Evolutionary conservation across 2,888 invertebrate genomes (phyloP).

Genomic region (Tipula helvola): DNA sequence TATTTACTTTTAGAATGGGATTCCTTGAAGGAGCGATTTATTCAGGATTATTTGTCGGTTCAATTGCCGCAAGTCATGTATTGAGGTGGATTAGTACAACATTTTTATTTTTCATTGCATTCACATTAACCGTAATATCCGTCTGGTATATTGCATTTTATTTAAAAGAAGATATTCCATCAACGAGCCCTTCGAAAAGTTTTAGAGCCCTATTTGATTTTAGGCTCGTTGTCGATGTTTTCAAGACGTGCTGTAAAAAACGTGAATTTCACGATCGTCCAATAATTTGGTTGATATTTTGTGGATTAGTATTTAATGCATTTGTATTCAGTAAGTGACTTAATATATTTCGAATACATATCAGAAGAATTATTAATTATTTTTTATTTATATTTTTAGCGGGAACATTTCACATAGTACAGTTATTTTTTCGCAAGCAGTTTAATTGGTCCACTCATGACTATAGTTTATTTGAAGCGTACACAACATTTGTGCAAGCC

Average conservation of each 20-base stretch:
- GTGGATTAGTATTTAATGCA: not conserved
- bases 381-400: not conserved
- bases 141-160: not conserved
- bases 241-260: conserved; percentile 9
- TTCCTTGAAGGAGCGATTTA: conserved; percentile 40
- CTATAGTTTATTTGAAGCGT: not conserved
- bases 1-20: conserved; percentile 38
- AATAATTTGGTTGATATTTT: not conserved
- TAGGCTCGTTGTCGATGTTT: not conserved
- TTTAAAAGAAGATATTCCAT: not conserved
- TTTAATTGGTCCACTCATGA: conserved; percentile 11
- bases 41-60: conserved; percentile 43
- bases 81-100: conserved; percentile 24
- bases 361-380: not conserved
- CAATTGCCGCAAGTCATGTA: conserved; percentile 40
- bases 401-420: not conserved
- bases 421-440: conserved; percentile 11
- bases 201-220: not conserved
- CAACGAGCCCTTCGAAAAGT: not conserved
- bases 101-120: conserved; percentile 8
- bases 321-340: conserved; percentile 8
- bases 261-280: not conserved
- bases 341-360: not conserved
- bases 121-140: not conserved
- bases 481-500: not conserved